These are phyloP conservation scores for Leucophenga montana DNA, from an alignment of 2,888 invertebrate species.

Conservation along the genomic window DNA sequence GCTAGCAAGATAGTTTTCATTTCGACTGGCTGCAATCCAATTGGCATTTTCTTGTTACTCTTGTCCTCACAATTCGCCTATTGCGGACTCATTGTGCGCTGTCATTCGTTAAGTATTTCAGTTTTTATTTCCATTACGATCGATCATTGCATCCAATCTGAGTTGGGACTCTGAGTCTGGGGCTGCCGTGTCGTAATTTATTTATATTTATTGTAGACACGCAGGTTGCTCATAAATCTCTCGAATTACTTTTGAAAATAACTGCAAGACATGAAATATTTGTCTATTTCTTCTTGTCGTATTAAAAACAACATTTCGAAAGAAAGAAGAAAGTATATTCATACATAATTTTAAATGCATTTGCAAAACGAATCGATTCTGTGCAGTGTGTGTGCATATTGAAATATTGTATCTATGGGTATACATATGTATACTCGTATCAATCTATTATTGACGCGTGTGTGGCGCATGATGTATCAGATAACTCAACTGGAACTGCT, in stretches of 20 bases:
- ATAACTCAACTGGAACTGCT: neutral
- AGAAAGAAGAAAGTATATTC: too few species aligned
- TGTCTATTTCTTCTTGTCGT: constrained; percentile 12
- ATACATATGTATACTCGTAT: too few species aligned
- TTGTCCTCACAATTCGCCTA: neutral
- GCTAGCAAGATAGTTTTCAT: neutral
- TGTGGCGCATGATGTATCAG: neutral
- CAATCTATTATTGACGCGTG: constrained; percentile 17
- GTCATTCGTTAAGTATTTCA: constrained; percentile 19
- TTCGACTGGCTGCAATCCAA: neutral
- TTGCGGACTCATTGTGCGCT: constrained; percentile 19
- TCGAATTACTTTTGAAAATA: constrained; percentile 22
- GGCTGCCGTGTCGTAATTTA: constrained; percentile 17
- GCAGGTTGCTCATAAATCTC: constrained; percentile 55
- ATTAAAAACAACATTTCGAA: too few species aligned
- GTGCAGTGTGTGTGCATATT: constrained; percentile 2
- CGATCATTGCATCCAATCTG: constrained; percentile 16
- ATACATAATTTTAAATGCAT: constrained; percentile 11
- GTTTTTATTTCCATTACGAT: constrained; percentile 11
- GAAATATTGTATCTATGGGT: too few species aligned
- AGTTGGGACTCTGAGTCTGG: too few species aligned
- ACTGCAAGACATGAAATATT: constrained; percentile 38
- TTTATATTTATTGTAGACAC: constrained; percentile 39
- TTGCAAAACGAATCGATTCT: constrained; percentile 14
- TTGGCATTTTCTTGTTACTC: neutral